phyloP scores from a whole-genome alignment of 2,113 vertebrate genomes.

The Chrysemys picta region DNA sequence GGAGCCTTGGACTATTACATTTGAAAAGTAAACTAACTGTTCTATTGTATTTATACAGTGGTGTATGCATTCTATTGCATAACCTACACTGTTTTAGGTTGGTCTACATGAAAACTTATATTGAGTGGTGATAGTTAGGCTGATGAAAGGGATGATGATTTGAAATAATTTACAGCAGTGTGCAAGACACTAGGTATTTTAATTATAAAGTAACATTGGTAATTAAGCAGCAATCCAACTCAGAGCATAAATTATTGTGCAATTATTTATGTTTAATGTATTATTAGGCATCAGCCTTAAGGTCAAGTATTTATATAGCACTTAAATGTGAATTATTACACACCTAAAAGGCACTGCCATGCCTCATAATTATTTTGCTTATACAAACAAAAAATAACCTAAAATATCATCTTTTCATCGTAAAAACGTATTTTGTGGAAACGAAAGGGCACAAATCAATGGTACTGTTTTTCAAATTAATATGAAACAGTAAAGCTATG shows the following conservation, averaged over 20 bases:
- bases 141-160: background rate
- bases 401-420: background rate
- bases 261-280: background rate
- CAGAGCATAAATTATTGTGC: background rate
- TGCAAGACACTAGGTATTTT: background rate
- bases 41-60: background rate
- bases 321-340: background rate
- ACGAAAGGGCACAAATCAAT: background rate
- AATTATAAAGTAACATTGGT: background rate
- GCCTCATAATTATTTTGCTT: background rate
- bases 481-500: background rate
- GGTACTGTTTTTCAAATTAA: fast-evolving
- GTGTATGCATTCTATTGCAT: background rate
- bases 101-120: background rate
- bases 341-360: background rate
- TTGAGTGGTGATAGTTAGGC: background rate
- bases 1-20: background rate
- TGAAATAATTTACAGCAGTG: background rate
- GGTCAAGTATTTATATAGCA: background rate
- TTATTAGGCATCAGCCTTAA: background rate
- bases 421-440: background rate
- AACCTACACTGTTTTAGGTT: background rate
- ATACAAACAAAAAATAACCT: background rate
- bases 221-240: background rate
- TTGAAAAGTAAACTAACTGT: background rate